These are phyloP conservation scores for Bujurquina vittata DNA, from an alignment of 2,113 vertebrate genomes.

Conservation along the genomic window DNA sequence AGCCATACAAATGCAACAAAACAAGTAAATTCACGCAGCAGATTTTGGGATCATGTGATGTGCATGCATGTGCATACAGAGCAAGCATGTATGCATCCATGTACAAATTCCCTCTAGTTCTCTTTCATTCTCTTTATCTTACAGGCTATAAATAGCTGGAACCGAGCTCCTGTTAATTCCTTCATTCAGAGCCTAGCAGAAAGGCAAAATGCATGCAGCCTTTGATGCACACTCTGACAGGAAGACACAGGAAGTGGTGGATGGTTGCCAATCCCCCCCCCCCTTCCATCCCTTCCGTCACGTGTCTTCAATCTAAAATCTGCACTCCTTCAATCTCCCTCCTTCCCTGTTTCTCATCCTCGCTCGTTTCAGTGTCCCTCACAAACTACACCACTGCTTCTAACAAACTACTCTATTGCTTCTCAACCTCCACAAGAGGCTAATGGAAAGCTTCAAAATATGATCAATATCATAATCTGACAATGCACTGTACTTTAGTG, in stretches of 20 bases:
- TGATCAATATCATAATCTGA: slow-evolving; percentile 44
- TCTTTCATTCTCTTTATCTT: slow-evolving; percentile 33
- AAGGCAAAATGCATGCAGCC: slow-evolving; percentile 59
- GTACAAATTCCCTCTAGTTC: slow-evolving; percentile 10
- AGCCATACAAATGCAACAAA: slow-evolving; percentile 23
- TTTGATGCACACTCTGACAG: slow-evolving; percentile 65
- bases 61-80: slow-evolving; percentile 4
- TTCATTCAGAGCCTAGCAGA: slow-evolving; percentile 76
- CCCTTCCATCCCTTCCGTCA: background rate
- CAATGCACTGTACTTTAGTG: slow-evolving; percentile 6
- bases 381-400: slow-evolving; percentile 7
- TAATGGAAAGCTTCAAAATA: slow-evolving; percentile 9
- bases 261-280: slow-evolving; percentile 61
- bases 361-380: background rate
- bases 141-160: slow-evolving; percentile 80
- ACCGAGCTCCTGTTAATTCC: slow-evolving; percentile 78
- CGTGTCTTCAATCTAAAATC: slow-evolving; percentile 23
- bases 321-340: background rate
- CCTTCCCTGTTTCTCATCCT: background rate
- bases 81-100: slow-evolving; percentile 6
- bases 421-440: background rate
- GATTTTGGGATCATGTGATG: slow-evolving; percentile 32
- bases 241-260: slow-evolving; percentile 66
- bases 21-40: background rate
- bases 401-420: slow-evolving; percentile 7